These are phyloP conservation scores for Fregetta grallaria DNA, from an alignment of 2,113 vertebrate genomes.

Conservation along the genomic window DNA sequence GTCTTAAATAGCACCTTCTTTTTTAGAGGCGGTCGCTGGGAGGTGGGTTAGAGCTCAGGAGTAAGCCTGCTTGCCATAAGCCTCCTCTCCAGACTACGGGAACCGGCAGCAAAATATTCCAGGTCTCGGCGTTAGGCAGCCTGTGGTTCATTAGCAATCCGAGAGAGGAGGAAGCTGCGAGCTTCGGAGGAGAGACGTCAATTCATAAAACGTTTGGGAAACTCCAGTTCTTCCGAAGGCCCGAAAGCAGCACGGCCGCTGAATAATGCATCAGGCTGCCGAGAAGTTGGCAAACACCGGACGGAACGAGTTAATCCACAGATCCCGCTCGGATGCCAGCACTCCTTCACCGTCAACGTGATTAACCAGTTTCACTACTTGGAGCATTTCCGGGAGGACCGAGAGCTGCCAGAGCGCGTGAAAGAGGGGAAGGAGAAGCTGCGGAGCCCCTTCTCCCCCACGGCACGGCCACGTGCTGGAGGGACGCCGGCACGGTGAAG, in stretches of 20 bases:
- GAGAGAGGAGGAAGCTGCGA: background rate
- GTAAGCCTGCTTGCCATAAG: background rate
- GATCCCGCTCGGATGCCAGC: background rate
- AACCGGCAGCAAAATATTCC: background rate
- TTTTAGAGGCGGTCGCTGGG: background rate
- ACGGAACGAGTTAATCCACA: conserved; percentile 26
- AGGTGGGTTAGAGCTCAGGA: background rate
- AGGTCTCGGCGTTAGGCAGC: background rate
- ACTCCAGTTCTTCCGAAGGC: background rate
- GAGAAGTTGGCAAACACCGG: background rate
- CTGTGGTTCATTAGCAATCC: background rate
- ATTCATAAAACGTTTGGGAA: background rate
- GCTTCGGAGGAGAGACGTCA: background rate
- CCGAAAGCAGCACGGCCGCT: background rate
- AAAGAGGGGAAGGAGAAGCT: background rate
- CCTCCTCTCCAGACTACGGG: background rate
- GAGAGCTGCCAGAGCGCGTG: background rate
- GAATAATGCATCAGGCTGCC: background rate
- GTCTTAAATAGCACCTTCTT: background rate
- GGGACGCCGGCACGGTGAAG: background rate
- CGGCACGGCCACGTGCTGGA: fast-evolving
- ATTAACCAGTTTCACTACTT: conserved; percentile 40
- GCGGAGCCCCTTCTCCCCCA: background rate
- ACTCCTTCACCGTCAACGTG: background rate
- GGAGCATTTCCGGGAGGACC: background rate